A percentile compares a stretch with the other conserved stretches of the same genome.
Evolutionary conservation across 1,140 invertebrate genomes (phyloP).

Genomic region (Lepidurus couesii): DNA sequence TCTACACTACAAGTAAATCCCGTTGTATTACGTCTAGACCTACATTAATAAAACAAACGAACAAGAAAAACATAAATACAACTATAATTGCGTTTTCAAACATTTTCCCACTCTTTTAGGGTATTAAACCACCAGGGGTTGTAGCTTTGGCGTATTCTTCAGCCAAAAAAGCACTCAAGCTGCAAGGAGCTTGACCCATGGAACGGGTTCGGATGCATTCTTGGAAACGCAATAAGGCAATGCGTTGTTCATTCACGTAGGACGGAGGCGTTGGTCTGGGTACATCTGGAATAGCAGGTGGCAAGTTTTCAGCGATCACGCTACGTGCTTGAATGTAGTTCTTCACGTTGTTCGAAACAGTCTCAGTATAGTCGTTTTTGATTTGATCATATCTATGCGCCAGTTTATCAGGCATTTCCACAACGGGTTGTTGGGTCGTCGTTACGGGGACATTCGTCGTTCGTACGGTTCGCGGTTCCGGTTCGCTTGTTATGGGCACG

Average conservation of each 20-base stretch:
- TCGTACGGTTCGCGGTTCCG: neutral
- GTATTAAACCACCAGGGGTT: neutral
- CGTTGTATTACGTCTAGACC: neutral
- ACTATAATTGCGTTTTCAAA: neutral
- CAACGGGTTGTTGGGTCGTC: neutral
- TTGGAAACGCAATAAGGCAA: neutral
- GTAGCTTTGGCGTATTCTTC: slow-evolving; percentile 15
- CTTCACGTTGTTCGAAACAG: neutral
- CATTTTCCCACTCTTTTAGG: neutral
- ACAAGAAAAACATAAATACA: neutral
- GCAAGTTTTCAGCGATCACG: neutral
- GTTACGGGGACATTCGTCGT: neutral
- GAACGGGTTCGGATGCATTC: neutral
- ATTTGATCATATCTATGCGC: neutral
- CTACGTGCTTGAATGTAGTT: neutral
- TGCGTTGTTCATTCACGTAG: neutral
- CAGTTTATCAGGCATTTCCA: neutral
- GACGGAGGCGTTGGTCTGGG: neutral
- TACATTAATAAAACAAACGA: neutral
- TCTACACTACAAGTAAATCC: neutral
- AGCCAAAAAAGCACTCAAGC: neutral
- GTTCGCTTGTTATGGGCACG: no score
- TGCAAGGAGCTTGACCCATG: neutral
- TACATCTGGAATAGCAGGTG: neutral
- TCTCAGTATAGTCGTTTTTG: neutral